Evolutionary conservation across 2,888 invertebrate species (phyloP).

Genomic region (Oasisia sp.): DNA sequence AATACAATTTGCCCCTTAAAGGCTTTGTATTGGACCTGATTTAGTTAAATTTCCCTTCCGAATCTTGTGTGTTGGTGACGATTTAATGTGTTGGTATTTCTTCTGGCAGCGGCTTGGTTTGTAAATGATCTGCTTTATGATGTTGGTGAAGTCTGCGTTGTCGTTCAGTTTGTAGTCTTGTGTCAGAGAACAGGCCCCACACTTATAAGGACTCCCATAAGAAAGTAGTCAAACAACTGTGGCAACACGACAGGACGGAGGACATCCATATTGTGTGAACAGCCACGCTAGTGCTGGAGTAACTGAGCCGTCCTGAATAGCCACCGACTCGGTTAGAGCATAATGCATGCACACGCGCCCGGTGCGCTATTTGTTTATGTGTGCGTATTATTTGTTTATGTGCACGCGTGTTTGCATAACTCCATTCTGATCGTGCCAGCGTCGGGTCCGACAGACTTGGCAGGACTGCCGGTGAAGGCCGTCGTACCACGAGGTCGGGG

Average conservation of each 20-base stretch:
- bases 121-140: not conserved
- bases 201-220: not conserved
- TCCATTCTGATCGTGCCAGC: not conserved
- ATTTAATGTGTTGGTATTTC: no score
- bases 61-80: no score
- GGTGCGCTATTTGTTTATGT: conserved; percentile 4
- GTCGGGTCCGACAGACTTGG: not conserved
- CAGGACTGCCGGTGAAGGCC: not conserved
- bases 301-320: not conserved
- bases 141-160: not conserved
- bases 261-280: not conserved
- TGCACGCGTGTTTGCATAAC: conserved; percentile 6
- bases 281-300: not conserved
- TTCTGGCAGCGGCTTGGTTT: not conserved
- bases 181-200: not conserved
- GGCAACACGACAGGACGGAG: not conserved
- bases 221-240: not conserved
- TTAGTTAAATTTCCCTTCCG: not conserved
- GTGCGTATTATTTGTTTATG: conserved; percentile 17
- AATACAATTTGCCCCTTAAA: not conserved
- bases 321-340: not conserved
- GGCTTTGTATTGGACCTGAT: not conserved
- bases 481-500: not conserved
- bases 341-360: not conserved
- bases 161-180: not conserved